Conservation (phyloP, 37 sponge, comb jelly and placozoan species). For the Lycopodina hypogea region DNA sequence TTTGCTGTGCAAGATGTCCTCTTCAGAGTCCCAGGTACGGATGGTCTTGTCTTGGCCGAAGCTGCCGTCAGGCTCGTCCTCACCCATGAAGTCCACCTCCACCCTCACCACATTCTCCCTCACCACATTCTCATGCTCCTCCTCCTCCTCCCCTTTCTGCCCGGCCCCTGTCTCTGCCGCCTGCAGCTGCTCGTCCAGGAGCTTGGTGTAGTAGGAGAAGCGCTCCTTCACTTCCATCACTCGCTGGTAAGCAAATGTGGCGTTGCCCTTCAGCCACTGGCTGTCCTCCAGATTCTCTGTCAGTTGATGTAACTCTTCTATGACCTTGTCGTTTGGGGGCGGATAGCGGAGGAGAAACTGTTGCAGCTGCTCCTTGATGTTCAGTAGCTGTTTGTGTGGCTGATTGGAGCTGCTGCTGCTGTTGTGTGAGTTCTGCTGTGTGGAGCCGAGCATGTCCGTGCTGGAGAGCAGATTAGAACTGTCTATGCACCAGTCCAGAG, state of each 20-base stretch:
- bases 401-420: not conserved
- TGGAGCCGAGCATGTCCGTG: conserved; percentile 20
- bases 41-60: not conserved
- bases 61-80: not conserved
- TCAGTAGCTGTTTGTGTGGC: not conserved
- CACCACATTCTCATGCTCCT: not conserved
- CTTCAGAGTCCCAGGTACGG: not conserved
- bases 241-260: conserved; percentile 65
- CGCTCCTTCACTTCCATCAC: conserved; percentile 56
- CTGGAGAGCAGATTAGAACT: conserved; percentile 34
- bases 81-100: not conserved
- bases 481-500: conserved; percentile 65
- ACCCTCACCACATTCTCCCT: not conserved
- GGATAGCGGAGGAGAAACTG: conserved; percentile 41
- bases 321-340: conserved; percentile 32
- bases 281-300: conserved; percentile 23
- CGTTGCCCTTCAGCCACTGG: conserved; percentile 43
- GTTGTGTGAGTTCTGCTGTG: not conserved
- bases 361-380: conserved; percentile 25
- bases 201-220: conserved; percentile 16
- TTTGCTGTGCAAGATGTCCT: not conserved
- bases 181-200: conserved; percentile 12
- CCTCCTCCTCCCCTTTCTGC: not conserved
- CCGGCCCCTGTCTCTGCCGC: too few relatives aligned
- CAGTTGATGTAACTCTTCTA: conserved; percentile 38